Percentiles rank a stretch among this genome's conserved stretches.
phyloP scores from a whole-genome alignment of 2,797 vertebrate genomes.

The Muscicapa comitata region DNA sequence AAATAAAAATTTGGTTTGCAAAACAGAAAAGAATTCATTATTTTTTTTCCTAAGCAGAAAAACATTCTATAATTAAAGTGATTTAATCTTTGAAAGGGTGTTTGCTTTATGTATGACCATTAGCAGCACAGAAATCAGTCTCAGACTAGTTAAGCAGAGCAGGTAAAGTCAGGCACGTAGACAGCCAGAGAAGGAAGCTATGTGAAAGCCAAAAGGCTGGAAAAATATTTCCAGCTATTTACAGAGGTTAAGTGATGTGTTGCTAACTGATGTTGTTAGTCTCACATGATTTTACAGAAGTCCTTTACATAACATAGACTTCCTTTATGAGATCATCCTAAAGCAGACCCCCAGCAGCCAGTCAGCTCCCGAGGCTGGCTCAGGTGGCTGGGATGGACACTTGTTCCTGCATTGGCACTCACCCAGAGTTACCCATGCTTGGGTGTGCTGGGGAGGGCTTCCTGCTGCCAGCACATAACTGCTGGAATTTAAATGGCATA shows the following conservation, averaged over 20 bases:
- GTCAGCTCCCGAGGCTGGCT: not conserved
- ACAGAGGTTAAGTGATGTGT: not conserved
- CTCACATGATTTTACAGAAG: not conserved
- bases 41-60: not conserved
- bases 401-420: not conserved
- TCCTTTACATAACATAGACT: not conserved
- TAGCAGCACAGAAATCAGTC: not conserved
- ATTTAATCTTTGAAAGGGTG: not conserved
- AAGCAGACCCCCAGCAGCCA: not conserved
- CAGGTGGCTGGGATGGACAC: not conserved
- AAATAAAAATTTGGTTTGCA: not conserved
- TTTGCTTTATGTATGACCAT: not conserved
- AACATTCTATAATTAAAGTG: not conserved
- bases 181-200: not conserved
- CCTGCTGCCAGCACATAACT: accelerated
- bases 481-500: not conserved
- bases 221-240: not conserved
- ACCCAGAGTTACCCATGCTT: accelerated
- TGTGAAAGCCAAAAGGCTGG: not conserved
- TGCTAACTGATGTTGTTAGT: not conserved
- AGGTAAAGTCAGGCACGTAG: accelerated
- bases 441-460: not conserved
- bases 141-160: not conserved
- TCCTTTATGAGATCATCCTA: not conserved
- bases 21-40: not conserved